Conservation (phyloP, 2,113 vertebrate species). For the Channa maculata region DNA sequence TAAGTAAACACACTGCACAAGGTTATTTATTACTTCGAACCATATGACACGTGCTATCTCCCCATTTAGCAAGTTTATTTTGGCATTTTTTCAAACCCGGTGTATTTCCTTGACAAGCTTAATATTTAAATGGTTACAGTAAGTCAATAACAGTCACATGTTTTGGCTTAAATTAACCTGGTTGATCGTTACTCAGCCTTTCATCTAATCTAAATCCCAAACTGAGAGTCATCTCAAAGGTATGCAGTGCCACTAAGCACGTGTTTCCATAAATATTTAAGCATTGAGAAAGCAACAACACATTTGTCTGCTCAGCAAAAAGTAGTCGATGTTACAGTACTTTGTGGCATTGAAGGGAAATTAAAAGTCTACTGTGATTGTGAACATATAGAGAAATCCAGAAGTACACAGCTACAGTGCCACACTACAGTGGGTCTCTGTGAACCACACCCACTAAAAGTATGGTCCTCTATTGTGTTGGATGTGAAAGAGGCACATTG, state of each 20-base stretch:
- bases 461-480: conserved; percentile 50
- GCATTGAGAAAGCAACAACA: background rate
- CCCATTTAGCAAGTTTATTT: too few species aligned
- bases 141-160: too few species aligned
- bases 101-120: too few species aligned
- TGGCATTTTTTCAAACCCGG: too few species aligned
- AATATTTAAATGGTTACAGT: too few species aligned
- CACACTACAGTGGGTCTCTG: conserved; percentile 23
- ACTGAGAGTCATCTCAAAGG: too few species aligned
- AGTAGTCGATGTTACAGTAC: background rate
- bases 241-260: too few species aligned
- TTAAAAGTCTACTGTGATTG: background rate
- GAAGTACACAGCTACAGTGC: conserved; percentile 15
- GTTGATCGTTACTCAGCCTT: too few species aligned
- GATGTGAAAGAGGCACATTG: conserved; percentile 52
- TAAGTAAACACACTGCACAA: background rate
- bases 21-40: conserved; percentile 23
- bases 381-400: conserved; percentile 21
- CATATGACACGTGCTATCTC: too few species aligned
- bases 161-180: too few species aligned
- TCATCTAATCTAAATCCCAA: too few species aligned
- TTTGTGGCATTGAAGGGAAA: background rate
- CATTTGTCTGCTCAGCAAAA: background rate
- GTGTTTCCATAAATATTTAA: background rate
- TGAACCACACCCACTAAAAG: background rate